phyloP scores from a whole-genome alignment of 2,797 vertebrate genomes.

The Peromyscus nudipes region DNA sequence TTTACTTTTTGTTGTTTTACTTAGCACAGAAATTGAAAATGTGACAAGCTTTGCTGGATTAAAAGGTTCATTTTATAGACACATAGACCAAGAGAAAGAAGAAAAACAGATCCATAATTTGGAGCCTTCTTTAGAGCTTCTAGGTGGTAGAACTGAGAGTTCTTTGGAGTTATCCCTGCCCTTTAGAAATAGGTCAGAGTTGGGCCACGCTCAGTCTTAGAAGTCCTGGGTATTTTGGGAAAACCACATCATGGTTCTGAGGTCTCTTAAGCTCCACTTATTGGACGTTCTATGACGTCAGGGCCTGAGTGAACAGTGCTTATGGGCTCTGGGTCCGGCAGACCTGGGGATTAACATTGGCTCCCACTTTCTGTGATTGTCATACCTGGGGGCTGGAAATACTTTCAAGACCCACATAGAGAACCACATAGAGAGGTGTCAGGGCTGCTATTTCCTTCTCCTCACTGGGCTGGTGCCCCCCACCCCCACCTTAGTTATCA shows the following conservation, averaged over 20 bases:
- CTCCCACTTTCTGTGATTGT: background rate
- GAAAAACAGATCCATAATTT: constrained; percentile 59
- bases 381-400: background rate
- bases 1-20: constrained; percentile 84
- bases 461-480: background rate
- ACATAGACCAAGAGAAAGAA: constrained; percentile 76
- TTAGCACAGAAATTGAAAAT: constrained; percentile 82
- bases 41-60: constrained; percentile 78
- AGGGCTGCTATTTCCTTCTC: background rate
- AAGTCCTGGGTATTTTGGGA: background rate
- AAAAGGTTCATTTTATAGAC: constrained; percentile 85
- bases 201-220: background rate
- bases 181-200: background rate
- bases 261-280: background rate
- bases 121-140: constrained; percentile 67
- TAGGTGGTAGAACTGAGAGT: constrained; percentile 47
- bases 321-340: background rate
- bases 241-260: too few relatives aligned
- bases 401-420: background rate
- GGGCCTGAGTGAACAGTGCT: background rate
- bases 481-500: background rate
- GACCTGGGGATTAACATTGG: background rate
- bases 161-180: background rate
- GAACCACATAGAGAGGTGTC: background rate
- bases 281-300: background rate